Percentiles rank a stretch among this genome's conserved stretches.
Evolutionary conservation across 2,797 vertebrate genomes (phyloP).

Genomic region (Alauda arvensis): DNA sequence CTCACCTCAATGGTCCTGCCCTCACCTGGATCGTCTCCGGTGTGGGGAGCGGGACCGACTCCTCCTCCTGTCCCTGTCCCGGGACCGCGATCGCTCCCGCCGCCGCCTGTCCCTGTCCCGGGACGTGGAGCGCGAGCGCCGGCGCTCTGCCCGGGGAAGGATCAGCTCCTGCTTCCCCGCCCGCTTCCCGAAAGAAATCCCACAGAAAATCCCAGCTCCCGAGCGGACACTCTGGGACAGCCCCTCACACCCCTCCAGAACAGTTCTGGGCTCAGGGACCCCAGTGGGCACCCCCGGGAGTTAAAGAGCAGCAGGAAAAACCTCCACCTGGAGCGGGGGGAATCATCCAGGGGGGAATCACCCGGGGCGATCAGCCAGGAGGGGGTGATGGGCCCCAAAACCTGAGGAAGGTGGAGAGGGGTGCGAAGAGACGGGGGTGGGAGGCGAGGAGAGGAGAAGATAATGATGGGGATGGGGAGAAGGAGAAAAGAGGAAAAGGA

Average conservation of each 20-base stretch:
- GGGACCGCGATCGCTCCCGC: slow-evolving; percentile 1
- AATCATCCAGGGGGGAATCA: not conserved
- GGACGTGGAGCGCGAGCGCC: slow-evolving; percentile 1
- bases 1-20: not conserved
- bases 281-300: not conserved
- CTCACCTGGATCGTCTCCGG: not conserved
- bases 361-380: not conserved
- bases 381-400: not conserved
- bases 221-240: too few relatives aligned
- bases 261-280: not conserved
- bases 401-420: not conserved
- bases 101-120: slow-evolving; percentile 20
- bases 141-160: not conserved
- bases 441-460: not conserved
- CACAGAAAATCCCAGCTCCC: not conserved
- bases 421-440: too few relatives aligned
- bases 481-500: not conserved
- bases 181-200: not conserved
- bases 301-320: not conserved
- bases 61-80: slow-evolving; percentile 24
- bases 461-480: not conserved
- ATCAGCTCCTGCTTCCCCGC: not conserved
- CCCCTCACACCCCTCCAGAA: not conserved
- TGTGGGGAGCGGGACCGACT: not conserved
- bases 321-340: not conserved